Evolutionary conservation across 92 coral and sea anemone species (phyloP), one percentile per base, ranked within the genome.

Genomic region (Anthopleura xanthogrammica): DNA sequence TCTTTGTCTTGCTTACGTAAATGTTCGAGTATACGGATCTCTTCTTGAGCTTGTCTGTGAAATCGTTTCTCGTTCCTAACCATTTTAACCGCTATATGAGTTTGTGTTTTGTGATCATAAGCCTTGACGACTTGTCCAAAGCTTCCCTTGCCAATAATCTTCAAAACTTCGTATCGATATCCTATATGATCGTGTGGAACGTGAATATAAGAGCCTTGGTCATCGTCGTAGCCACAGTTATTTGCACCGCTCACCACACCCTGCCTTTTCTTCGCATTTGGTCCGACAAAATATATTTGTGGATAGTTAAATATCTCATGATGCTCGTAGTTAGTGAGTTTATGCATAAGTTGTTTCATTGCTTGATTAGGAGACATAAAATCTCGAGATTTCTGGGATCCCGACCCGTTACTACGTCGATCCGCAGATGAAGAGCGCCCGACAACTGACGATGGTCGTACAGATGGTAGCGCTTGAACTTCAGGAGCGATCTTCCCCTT

Each of bases 191-290:
- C 99, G 81, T 96, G 98, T 43, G 99, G 98, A 92, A 96, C 97
- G 85, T 96, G 99, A 77, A 96, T 90, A 72, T 96, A 96, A 58
- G 99, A 96, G 78, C 99, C 98, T 65, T 96, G 99, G 77, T 96
- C 99, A 68, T 96, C 99, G 74, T 96, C 99, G 86, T 96, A 96
- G 76, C 99, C 99, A 86, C 95, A 92, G 82, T 96, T 96, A 81
- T 87, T 94, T 76, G 96, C 97, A 17, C 99, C 99, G 77, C 99
- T 95, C 75, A 96, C 98, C 94, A 96, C 99, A 90, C 99, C 99
- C 94, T 94, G 98, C 9, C 99, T 92, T 87, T 96, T 96, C 94
- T 94, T 96, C 56, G 99, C 98, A 80, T 92, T 94, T 36, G 96
- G 98, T 40, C 99, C 99, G 60, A 93, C 97, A 90, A 96, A 96